Evolutionary conservation across 2,797 vertebrate species (phyloP).

Genomic region (Astyanax mexicanus): DNA sequence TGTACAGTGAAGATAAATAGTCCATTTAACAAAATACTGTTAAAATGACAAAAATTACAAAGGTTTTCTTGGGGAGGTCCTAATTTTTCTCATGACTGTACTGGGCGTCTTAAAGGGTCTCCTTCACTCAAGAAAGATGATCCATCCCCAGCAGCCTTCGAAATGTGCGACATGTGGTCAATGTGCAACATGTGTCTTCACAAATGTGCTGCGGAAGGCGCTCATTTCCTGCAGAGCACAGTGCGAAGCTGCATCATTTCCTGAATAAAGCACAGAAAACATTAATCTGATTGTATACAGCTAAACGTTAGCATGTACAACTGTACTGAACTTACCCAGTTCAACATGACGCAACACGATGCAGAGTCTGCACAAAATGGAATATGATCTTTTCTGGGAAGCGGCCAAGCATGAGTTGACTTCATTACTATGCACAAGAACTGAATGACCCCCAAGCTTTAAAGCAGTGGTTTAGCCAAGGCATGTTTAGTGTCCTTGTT

Average conservation of each 20-base stretch:
- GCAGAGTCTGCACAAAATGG: neutral
- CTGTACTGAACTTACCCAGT: neutral
- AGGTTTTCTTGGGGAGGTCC: too few relatives aligned
- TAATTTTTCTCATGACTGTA: too few relatives aligned
- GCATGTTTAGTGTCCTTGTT: too few relatives aligned
- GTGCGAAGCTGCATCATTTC: slow-evolving; percentile 1
- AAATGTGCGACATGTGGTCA: slow-evolving; percentile 10
- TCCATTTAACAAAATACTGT: too few relatives aligned
- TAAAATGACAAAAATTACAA: too few relatives aligned
- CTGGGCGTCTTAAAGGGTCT: slow-evolving; percentile 3
- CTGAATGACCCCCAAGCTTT: too few relatives aligned
- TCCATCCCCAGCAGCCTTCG: neutral
- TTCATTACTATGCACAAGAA: neutral
- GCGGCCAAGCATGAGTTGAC: slow-evolving; percentile 8
- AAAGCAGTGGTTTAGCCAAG: too few relatives aligned
- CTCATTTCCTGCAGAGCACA: slow-evolving; percentile 4
- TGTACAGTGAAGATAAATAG: too few relatives aligned
- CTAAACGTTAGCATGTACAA: neutral
- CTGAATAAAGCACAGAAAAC: neutral
- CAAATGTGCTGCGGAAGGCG: slow-evolving; percentile 24
- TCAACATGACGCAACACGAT: slow-evolving; percentile 12
- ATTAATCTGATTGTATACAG: slow-evolving; percentile 22
- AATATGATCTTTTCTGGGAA: slow-evolving; percentile 1
- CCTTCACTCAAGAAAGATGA: neutral
- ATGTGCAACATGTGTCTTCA: slow-evolving; percentile 25